phyloP scores from a whole-genome alignment of 2,888 invertebrate species.

The Drosophila seclusa region DNA sequence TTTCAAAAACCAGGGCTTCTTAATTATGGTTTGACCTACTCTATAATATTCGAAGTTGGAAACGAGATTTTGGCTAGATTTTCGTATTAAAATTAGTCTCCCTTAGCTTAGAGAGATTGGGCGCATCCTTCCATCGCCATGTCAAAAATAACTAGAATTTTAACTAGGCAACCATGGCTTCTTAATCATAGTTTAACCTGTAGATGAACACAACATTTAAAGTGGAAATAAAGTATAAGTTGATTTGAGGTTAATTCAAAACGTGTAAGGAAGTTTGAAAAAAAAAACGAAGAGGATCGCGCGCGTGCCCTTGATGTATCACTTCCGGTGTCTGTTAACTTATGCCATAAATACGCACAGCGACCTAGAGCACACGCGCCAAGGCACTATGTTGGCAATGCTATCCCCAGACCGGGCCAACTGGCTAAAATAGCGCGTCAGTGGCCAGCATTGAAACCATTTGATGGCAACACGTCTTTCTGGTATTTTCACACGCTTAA shows the following conservation, averaged over 20 bases:
- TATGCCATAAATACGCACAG: slow-evolving; percentile 74
- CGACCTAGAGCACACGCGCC: slow-evolving; percentile 70
- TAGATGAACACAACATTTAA: not conserved
- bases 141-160: not conserved
- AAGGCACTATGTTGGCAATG: slow-evolving; percentile 29
- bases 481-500: slow-evolving; percentile 85
- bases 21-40: not conserved
- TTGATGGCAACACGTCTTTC: slow-evolving; percentile 82
- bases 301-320: slow-evolving; percentile 78
- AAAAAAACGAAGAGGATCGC: slow-evolving; percentile 26
- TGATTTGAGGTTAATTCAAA: slow-evolving; percentile 70
- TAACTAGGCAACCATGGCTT: not conserved
- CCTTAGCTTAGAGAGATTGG: not conserved
- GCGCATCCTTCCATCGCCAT: not conserved
- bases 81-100: not conserved
- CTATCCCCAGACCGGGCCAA: slow-evolving; percentile 22
- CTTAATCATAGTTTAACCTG: not conserved
- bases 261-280: slow-evolving; percentile 54
- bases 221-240: slow-evolving; percentile 33
- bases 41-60: not conserved
- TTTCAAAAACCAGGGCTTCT: not conserved
- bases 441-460: slow-evolving; percentile 67
- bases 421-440: slow-evolving; percentile 51
- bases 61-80: not conserved
- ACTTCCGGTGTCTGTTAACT: slow-evolving; percentile 80